Base-by-base conservation (phyloP, 2,888 invertebrate genomes). In the Caenorhabditis sinica region DNA sequence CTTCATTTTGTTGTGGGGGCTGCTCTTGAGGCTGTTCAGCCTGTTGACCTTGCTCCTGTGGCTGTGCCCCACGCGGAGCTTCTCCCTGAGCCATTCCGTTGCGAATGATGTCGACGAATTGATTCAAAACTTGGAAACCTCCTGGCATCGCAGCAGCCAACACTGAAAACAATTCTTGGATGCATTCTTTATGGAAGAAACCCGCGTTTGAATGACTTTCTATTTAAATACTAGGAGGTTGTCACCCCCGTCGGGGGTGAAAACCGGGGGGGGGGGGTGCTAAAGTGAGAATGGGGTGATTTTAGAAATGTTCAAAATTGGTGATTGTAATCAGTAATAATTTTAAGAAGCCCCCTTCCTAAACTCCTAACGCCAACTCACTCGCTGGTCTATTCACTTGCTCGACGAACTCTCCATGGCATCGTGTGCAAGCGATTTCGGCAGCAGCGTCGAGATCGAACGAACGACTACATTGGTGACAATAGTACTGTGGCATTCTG, bases 401-500 rank as follows among this genome's bases (percentile, higher is more conserved):
- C 23, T 79, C 79, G 23, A 79, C 58, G 20, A 79, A 79, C 23
- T 72, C 79, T 17, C 65, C 79, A 13, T 72, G 40, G 17, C 79
- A 79, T 33, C 65, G 53, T 4, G 65, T 56, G 15, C 79, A 79
- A 45, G 56, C 63, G 1, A 79, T n/a, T 25, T 9, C 23, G 9
- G 60, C 79, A 4, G 63, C 13, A 5, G 25, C 33, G 2, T 79
- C 65, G n/a, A 84, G 23, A 30, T 69, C 61, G 13, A 88, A 86
- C 13, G 65, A 53, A 20, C 65, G 65, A 15, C 36, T 20, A 43
- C 88, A 88, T n/a, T 66, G 69, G 66, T 88, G 81, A 49, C 88
- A 88, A 68, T 49, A 86, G 40, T 82, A 86, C 49, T 66, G 74
- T 1, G 83, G 71, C 75, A 82, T 82, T 40, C 20, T n/a, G 15